Base-by-base conservation (phyloP, 2,797 vertebrate genomes). In the Silurus aristotelis region DNA sequence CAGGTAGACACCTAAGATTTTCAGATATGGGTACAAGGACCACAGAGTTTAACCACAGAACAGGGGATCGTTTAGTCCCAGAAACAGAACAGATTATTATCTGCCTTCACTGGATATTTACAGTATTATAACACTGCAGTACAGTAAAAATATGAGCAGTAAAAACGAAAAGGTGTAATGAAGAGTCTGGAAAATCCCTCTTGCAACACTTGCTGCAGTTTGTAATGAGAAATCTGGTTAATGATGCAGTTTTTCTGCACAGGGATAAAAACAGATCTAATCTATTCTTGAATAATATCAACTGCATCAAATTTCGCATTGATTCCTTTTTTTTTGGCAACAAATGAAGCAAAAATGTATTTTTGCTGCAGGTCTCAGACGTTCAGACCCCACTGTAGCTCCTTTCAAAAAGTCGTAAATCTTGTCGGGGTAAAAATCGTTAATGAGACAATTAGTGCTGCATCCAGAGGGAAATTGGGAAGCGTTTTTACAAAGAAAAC, bases 371-470 rank as follows among this genome's bases (percentile, higher is more conserved):
- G 80, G 52, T 58, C 52, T 70, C 31, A 4, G 80, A 58, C 52
- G 38, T 58, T 71, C 43, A 70, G 67, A 46, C 55, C 27, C 9
- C 66, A 25, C 52, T 25, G 81, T 60, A 56, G 72, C 60, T 77
- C 38, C 83, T 67, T 76, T 48, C 46, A 66, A 64, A 82, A 71
- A 82, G 67, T 71, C 31, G 14, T 82, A 82, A 71, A 82, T 82
- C 81, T 46, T 79, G 15, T 61, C 55, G 84, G 67, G 25, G 77
- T 80, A 55, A 85, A 52, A 80, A 85, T 85, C 84, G 52, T 85
- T 85, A 85, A 85, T 27, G 78, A 73, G 78, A 81, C 78, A 66
- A 85, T 85, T 85, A 85, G 71, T 38, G 56, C 58, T 48, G 70
- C 68, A 73, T 83, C 70, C 70, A 27, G 84, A 22, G 77, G 78